Evolutionary conservation across 2,113 vertebrate genomes (phyloP).

Genomic region (Laticauda laticaudata): DNA sequence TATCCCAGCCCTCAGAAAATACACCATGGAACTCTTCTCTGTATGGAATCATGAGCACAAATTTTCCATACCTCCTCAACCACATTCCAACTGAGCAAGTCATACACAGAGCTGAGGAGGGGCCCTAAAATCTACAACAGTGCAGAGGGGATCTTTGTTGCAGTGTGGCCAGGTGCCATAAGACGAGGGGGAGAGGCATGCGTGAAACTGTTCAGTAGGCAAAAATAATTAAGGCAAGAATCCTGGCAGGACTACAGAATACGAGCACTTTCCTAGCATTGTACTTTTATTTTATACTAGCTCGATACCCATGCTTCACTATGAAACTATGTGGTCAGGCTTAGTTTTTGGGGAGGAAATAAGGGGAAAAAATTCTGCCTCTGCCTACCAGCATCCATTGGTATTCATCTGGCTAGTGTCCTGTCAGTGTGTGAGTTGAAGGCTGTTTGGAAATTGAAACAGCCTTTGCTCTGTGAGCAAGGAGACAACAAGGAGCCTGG

Average conservation of each 20-base stretch:
- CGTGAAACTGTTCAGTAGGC: background rate
- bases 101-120: background rate
- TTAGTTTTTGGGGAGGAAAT: no score
- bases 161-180: background rate
- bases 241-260: background rate
- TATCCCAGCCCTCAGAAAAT: background rate
- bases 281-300: background rate
- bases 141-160: background rate
- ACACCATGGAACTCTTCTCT: background rate
- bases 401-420: no score
- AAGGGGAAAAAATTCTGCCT: no score
- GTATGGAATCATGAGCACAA: background rate
- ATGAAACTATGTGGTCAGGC: no score
- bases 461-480: no score
- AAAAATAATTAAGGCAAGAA: background rate
- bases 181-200: no score
- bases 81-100: background rate
- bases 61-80: background rate
- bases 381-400: no score
- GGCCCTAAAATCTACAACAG: background rate
- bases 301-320: no score
- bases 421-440: no score
- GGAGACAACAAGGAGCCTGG: no score
- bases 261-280: background rate
- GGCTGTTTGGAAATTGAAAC: no score